Base-by-base conservation (phyloP, 2,888 invertebrate genomes). In the Gisinianus flammeolus region DNA sequence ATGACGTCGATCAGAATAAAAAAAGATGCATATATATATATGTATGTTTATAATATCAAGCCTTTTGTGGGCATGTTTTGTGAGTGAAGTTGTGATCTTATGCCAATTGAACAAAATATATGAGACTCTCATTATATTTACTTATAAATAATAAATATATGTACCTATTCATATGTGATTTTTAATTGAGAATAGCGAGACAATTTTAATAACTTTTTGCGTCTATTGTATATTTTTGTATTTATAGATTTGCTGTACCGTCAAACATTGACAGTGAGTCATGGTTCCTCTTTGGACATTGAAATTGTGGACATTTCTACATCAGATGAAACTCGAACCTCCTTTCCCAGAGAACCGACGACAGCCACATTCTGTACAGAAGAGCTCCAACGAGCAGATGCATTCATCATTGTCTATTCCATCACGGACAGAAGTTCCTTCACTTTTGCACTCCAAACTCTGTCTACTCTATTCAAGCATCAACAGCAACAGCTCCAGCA, bases 231-330 rank as follows among this genome's bases (percentile, higher is more conserved):
- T n/a, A n/a, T n/a, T n/a, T n/a, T n/a, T n/a, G n/a, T n/a, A n/a
- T n/a, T n/a, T n/a, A 70, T 91, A 92, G 93, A 93, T 90, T 89
- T 93, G 79, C 89, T 93, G 70, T 93, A 93, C 87, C 90, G 91
- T 86, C 93, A 93, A 87, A 92, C 91, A 24, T 90, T 93, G 80
- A 91, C 91, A 35, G 90, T 92, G 83, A 92, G 92, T 86, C 92
- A 92, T 85, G 80, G 79, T 2, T 90, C 91, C 68, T 90, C 91
- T 30, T 88, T 93, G 81, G 93, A 93, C 86, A 90, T 93, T 80
- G 93, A 93, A 88, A 93, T 93, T 81, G 92, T 93, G 80, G 93
- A 93, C 87, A 92, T 93, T 75, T 93, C 92, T 83, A 92, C 92
- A 81, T 90, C 91, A 84, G 91, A 91, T 86, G 89, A 90, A 81